A percentile compares a stretch with the other conserved stretches of the same genome.
phyloP scores from a whole-genome alignment of 2,888 invertebrate species.

The Eurois occulta region DNA sequence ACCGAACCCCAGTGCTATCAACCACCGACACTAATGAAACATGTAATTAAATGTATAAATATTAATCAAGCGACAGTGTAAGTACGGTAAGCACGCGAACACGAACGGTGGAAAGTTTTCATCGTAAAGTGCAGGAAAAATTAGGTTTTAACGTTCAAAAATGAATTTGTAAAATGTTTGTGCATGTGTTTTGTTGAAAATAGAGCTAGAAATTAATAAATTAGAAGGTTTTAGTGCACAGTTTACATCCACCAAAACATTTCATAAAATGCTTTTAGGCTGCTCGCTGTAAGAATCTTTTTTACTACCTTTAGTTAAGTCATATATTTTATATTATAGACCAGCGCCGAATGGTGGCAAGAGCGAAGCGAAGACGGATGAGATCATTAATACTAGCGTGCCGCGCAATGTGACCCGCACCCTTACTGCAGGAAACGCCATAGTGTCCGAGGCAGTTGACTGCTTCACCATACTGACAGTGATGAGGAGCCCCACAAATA shows the following conservation, averaged over 20 bases:
- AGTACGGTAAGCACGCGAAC: slow-evolving; percentile 72
- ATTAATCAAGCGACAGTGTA: slow-evolving; percentile 79
- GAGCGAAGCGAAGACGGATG: not conserved
- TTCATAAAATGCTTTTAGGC: not conserved
- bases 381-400: not conserved
- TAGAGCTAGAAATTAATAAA: slow-evolving; percentile 2
- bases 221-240: slow-evolving; percentile 3
- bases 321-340: not conserved
- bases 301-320: not conserved
- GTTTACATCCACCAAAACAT: not conserved
- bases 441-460: not conserved
- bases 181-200: slow-evolving; percentile 28
- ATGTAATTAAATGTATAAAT: slow-evolving; percentile 85
- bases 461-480: not conserved
- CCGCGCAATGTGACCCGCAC: not conserved
- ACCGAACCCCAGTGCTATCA: slow-evolving; percentile 56
- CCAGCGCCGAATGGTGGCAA: not conserved
- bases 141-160: slow-evolving; percentile 46
- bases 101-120: slow-evolving; percentile 68
- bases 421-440: not conserved
- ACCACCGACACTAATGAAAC: slow-evolving; percentile 69
- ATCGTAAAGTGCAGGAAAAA: slow-evolving; percentile 60
- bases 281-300: not conserved
- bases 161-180: slow-evolving; percentile 23
- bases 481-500: not conserved